A percentile compares a stretch with the other conserved stretches of the same genome.
Conservation (phyloP, 2,113 vertebrate species). For the Nettapus auritus region DNA sequence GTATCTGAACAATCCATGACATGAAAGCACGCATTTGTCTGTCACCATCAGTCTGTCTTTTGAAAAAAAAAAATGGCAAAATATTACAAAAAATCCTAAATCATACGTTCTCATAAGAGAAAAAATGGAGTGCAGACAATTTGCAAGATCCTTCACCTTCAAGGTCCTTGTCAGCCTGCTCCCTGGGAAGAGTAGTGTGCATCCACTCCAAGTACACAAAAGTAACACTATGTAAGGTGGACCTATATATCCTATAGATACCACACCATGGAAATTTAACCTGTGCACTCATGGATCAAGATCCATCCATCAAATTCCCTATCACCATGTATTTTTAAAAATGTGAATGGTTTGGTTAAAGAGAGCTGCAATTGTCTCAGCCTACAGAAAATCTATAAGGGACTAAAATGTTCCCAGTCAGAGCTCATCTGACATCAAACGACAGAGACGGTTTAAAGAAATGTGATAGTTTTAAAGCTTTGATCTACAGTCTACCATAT, state of each 20-base stretch:
- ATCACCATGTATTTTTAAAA: rapidly evolving
- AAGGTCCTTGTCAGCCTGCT: background rate
- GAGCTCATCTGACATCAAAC: background rate
- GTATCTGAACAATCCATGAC: background rate
- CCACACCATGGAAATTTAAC: background rate
- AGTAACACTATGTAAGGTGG: background rate
- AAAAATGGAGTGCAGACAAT: background rate
- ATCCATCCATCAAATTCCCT: background rate
- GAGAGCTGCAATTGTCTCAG: background rate
- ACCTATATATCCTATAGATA: background rate
- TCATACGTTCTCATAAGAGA: background rate
- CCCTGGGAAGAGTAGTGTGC: background rate
- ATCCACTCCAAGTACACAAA: background rate
- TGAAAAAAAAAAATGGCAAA: background rate
- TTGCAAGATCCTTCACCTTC: background rate
- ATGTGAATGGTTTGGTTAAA: background rate
- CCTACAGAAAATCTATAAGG: background rate
- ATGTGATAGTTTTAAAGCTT: background rate
- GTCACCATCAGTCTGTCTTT: background rate
- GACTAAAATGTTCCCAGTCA: background rate
- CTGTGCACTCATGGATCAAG: background rate
- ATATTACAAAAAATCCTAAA: background rate
- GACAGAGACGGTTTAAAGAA: background rate
- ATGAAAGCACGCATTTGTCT: background rate
- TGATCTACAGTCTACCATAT: background rate